phyloP scores from a whole-genome alignment of 1,140 invertebrate genomes.

The Drosophila parvula region DNA sequence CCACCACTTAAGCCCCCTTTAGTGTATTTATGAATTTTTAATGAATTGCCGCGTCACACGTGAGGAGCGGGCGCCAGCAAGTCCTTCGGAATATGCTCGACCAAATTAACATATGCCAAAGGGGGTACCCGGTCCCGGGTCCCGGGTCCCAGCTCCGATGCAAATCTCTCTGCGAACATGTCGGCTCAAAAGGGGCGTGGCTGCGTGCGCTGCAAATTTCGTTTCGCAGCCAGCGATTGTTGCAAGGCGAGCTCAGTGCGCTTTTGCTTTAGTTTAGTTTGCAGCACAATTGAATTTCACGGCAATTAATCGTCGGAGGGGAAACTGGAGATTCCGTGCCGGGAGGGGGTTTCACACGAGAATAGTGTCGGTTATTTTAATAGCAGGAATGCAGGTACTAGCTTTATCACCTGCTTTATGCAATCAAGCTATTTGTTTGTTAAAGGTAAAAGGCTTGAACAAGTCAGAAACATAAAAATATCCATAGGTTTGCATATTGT shows the following conservation, averaged over 20 bases:
- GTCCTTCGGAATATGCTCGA: conserved; percentile 24
- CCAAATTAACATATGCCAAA: conserved; percentile 66
- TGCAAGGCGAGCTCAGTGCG: conserved; percentile 16
- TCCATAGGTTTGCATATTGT: background rate
- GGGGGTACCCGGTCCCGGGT: background rate
- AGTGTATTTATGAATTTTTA: conserved; percentile 83
- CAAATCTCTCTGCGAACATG: conserved; percentile 52
- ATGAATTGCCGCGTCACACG: conserved; percentile 83
- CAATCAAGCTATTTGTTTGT: conserved; percentile 1
- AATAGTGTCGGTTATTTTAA: conserved; percentile 1
- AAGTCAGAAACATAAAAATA: background rate
- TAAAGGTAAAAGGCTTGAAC: too few relatives aligned
- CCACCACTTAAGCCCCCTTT: conserved; percentile 25
- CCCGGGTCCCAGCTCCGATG: conserved; percentile 13
- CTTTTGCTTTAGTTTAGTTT: conserved; percentile 33
- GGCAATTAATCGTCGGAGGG: conserved; percentile 62
- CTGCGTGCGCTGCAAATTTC: conserved; percentile 21
- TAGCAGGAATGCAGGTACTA: conserved; percentile 2
- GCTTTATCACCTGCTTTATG: background rate
- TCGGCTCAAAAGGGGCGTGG: conserved; percentile 50
- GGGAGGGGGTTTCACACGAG: too few relatives aligned
- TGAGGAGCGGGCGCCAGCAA: conserved; percentile 46
- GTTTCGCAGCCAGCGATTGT: background rate
- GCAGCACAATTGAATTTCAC: conserved; percentile 76
- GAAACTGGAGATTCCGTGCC: background rate